Evolutionary conservation across 2,888 invertebrate genomes (phyloP).

Genomic region (Silvanus unidentatus): DNA sequence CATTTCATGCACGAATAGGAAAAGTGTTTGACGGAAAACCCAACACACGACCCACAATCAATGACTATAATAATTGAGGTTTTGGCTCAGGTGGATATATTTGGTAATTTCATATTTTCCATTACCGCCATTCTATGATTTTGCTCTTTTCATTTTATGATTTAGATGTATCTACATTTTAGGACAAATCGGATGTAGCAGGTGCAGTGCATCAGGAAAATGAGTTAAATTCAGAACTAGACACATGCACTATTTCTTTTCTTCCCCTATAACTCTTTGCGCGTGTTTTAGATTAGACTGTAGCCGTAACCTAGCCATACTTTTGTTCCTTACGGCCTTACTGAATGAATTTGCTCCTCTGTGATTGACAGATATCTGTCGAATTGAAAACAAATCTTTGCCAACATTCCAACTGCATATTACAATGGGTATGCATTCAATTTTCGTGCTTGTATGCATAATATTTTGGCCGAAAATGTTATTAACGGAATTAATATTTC

Average conservation of each 20-base stretch:
- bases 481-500: no score
- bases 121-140: constrained; percentile 15
- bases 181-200: not conserved
- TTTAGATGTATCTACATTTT: constrained; percentile 11
- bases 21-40: no score
- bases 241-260: constrained; percentile 5
- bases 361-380: constrained; percentile 1
- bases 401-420: no score
- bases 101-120: constrained; percentile 25
- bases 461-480: no score
- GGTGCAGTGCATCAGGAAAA: constrained; percentile 8
- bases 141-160: constrained; percentile 9
- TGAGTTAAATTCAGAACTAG: constrained; percentile 6
- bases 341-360: constrained; percentile 3
- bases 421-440: no score
- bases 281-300: no score
- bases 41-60: no score
- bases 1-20: no score
- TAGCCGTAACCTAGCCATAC: no score
- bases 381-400: not conserved
- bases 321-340: not conserved
- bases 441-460: no score
- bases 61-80: not conserved
- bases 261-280: not conserved
- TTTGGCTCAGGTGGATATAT: constrained; percentile 24